Conservation (phyloP, 2,797 vertebrate species). For the Brachyrhaphis roseni region DNA sequence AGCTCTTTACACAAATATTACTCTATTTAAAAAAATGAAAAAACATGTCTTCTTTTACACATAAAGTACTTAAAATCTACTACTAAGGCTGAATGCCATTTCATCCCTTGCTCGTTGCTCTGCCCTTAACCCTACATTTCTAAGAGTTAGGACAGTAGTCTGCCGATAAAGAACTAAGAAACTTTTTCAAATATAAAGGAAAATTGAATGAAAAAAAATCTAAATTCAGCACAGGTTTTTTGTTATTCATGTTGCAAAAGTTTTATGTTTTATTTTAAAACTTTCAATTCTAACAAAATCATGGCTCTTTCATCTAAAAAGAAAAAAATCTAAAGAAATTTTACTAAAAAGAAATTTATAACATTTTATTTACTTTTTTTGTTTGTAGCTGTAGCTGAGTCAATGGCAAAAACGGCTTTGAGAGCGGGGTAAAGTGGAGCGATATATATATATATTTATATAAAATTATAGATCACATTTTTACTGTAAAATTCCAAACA, state of each 20-base stretch:
- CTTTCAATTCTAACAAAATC: not conserved
- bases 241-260: not conserved
- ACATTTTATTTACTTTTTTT: not conserved
- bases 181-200: not conserved
- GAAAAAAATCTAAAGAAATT: not conserved
- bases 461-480: too few relatives aligned
- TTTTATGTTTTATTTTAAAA: not conserved
- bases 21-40: not conserved
- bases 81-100: not conserved
- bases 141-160: not conserved
- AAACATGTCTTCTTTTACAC: not conserved
- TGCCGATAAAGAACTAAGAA: not conserved
- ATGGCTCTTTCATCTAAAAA: not conserved
- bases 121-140: not conserved
- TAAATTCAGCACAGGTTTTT: not conserved
- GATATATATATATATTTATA: too few relatives aligned
- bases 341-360: not conserved
- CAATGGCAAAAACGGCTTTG: not conserved
- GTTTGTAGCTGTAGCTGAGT: not conserved
- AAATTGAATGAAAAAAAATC: not conserved
- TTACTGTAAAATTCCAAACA: not conserved
- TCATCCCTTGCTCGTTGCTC: not conserved
- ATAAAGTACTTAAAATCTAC: not conserved
- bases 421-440: too few relatives aligned
- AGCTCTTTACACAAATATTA: not conserved